A percentile compares a stretch with the other conserved stretches of the same genome.
These are phyloP conservation scores for Limanda limanda DNA, from an alignment of 2,113 vertebrate species.

Conservation along the genomic window DNA sequence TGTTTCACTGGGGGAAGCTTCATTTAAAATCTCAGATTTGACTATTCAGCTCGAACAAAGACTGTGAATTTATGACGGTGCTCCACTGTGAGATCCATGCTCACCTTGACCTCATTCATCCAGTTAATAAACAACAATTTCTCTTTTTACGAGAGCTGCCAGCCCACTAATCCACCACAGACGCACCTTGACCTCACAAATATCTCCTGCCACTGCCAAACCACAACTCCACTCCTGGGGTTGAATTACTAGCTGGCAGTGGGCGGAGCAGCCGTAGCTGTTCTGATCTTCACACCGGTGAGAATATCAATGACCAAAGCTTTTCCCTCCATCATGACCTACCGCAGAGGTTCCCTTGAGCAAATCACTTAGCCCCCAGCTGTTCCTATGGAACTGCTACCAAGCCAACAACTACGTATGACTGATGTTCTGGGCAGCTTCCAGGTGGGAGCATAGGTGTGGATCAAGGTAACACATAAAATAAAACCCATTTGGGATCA, in stretches of 20 bases:
- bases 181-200: slow-evolving; percentile 57
- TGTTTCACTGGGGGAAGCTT: neutral
- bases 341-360: slow-evolving; percentile 15
- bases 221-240: slow-evolving; percentile 26
- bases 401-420: neutral
- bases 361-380: slow-evolving; percentile 18
- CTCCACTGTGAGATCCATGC: slow-evolving; percentile 4
- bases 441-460: slow-evolving; percentile 22
- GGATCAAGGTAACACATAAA: slow-evolving; percentile 1
- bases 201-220: slow-evolving; percentile 14
- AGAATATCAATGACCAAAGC: slow-evolving; percentile 12
- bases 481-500: slow-evolving; percentile 3
- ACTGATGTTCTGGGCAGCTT: neutral
- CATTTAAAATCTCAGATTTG: neutral
- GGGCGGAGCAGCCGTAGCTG: slow-evolving; percentile 1
- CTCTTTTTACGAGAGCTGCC: slow-evolving; percentile 46
- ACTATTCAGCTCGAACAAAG: neutral
- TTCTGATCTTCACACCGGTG: slow-evolving; percentile 8
- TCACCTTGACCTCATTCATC: slow-evolving; percentile 24
- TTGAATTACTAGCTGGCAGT: slow-evolving; percentile 20
- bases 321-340: slow-evolving; percentile 3
- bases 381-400: slow-evolving; percentile 23
- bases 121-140: slow-evolving; percentile 50
- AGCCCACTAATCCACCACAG: slow-evolving; percentile 51
- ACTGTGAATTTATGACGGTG: slow-evolving; percentile 3